Conservation (phyloP, 1,140 invertebrate genomes). For the Tetranychus urticae region DNA sequence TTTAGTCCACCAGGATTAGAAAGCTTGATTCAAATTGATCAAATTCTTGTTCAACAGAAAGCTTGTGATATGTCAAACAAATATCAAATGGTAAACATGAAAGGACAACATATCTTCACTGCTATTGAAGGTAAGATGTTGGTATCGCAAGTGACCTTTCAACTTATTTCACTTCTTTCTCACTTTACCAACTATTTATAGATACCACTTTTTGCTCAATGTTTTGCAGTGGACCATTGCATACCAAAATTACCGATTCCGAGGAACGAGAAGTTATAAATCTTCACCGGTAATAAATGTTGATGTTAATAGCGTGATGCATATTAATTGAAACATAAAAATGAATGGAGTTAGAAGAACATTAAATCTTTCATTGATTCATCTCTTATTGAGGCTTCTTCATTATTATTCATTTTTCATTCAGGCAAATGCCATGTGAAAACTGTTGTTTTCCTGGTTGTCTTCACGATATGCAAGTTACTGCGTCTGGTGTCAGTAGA, state of each 20-base stretch:
- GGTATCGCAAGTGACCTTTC: background rate
- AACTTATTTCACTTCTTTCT: background rate
- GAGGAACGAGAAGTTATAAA: conserved; percentile 52
- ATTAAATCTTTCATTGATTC: too few relatives aligned
- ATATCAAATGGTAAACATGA: background rate
- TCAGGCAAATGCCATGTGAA: conserved; percentile 38
- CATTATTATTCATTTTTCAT: too few relatives aligned
- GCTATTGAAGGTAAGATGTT: background rate
- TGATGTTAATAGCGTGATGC: too few relatives aligned
- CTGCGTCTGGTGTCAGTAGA: too few relatives aligned
- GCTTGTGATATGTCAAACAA: conserved; percentile 6
- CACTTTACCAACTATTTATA: conserved; percentile 5
- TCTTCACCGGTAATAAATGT: conserved; percentile 27
- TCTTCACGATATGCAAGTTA: conserved; percentile 32
- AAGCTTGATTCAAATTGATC: conserved; percentile 6
- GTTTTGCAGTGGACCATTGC: conserved; percentile 55
- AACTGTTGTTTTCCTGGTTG: conserved; percentile 60
- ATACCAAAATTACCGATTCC: conserved; percentile 60
- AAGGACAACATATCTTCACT: background rate
- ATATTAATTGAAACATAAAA: conserved; percentile 15
- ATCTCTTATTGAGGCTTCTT: background rate
- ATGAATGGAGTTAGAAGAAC: too few relatives aligned
- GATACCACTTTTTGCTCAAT: conserved; percentile 38
- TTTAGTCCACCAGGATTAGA: conserved; percentile 5
- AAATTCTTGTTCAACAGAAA: conserved; percentile 10